phyloP scores from a whole-genome alignment of 2,113 vertebrate genomes.

The Leptosomus discolor region DNA sequence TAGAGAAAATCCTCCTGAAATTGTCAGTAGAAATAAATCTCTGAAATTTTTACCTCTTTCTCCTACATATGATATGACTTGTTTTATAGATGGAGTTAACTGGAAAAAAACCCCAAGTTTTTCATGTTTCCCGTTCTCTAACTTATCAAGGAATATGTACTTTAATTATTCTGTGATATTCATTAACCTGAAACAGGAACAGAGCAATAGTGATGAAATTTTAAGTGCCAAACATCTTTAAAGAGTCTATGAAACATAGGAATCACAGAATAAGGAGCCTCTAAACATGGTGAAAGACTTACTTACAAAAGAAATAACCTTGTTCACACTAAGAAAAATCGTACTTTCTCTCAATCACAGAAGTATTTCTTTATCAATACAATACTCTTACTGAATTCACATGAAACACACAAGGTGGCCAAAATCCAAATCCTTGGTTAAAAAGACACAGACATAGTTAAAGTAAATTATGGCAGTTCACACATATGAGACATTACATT shows the following conservation, averaged over 20 bases:
- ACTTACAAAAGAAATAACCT: background rate
- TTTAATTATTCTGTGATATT: background rate
- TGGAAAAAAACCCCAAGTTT: rapidly evolving
- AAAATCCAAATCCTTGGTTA: background rate
- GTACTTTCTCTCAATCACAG: background rate
- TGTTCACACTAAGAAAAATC: background rate
- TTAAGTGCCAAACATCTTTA: background rate
- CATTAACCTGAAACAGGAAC: background rate
- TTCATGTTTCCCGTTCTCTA: background rate
- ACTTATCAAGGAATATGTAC: background rate
- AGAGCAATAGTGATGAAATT: background rate
- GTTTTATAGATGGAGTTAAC: background rate
- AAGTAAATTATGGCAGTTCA: background rate
- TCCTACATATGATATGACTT: background rate
- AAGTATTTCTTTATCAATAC: background rate
- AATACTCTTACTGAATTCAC: background rate
- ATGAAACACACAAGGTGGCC: background rate
- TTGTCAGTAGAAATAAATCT: background rate
- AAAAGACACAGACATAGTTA: background rate
- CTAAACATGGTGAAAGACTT: background rate
- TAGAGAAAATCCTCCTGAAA: background rate
- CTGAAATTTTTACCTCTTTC: background rate
- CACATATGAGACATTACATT: background rate
- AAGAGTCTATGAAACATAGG: background rate
- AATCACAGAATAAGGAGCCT: background rate